phyloP scores from a whole-genome alignment of 2,888 invertebrate genomes.

The Teleogryllus oceanicus region DNA sequence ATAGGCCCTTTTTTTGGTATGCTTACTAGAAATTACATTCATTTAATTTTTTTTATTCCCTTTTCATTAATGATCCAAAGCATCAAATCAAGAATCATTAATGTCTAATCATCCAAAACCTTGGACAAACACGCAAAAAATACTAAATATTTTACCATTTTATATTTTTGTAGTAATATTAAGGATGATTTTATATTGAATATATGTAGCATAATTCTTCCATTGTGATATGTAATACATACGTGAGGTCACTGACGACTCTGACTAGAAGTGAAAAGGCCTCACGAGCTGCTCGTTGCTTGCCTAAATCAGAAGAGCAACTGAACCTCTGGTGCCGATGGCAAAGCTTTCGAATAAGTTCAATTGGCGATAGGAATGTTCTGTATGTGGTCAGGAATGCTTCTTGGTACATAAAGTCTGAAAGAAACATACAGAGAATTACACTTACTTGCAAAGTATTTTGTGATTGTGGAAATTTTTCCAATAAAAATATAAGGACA shows the following conservation, averaged over 20 bases:
- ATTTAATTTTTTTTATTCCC: too few relatives aligned
- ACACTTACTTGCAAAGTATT: not conserved
- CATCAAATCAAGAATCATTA: too few relatives aligned
- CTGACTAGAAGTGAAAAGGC: constrained; percentile 89
- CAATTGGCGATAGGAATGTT: constrained; percentile 86
- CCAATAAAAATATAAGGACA: constrained; percentile 37
- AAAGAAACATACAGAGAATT: constrained; percentile 36
- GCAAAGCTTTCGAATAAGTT: constrained; percentile 80
- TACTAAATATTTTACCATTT: not conserved
- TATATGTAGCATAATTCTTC: not conserved
- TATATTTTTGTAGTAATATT: not conserved
- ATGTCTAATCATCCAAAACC: too few relatives aligned
- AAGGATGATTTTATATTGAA: not conserved
- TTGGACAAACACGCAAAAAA: not conserved
- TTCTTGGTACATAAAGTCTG: constrained; percentile 92
- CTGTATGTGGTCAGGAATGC: constrained; percentile 97
- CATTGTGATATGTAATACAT: constrained; percentile 48
- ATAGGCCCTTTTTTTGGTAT: too few relatives aligned
- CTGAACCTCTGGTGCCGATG: constrained; percentile 73
- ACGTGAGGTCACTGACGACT: constrained; percentile 95
- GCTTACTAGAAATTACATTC: too few relatives aligned
- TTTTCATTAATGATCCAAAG: too few relatives aligned
- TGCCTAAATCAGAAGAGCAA: constrained; percentile 60
- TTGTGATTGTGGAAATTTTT: constrained; percentile 39
- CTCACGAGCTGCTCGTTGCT: constrained; percentile 75